Percentiles rank a stretch among this genome's conserved stretches.
These are phyloP conservation scores for Triplophysa rosa DNA, from an alignment of 2,113 vertebrate genomes.

Conservation along the genomic window DNA sequence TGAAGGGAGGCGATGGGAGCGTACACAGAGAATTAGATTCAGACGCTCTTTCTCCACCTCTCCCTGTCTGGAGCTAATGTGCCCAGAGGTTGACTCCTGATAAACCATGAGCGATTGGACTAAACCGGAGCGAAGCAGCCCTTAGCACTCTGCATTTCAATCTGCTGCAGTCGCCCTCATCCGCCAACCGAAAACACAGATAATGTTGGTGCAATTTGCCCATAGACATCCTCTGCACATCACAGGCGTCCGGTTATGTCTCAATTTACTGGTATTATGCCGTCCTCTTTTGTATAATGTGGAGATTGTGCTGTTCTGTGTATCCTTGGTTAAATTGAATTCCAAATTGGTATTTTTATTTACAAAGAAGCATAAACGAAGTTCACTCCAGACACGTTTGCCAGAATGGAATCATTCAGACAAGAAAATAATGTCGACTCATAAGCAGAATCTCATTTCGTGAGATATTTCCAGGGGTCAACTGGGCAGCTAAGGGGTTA, in stretches of 20 bases:
- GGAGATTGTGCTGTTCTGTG: neutral
- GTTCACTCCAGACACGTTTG: slow-evolving; percentile 16
- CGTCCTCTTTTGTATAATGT: neutral
- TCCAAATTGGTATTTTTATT: neutral
- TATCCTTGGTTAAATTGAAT: neutral
- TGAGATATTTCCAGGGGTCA: neutral
- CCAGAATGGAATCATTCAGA: neutral
- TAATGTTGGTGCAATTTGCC: slow-evolving; percentile 22
- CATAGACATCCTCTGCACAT: slow-evolving; percentile 9
- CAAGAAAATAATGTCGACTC: neutral
- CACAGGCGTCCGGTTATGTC: neutral
- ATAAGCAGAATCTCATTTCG: neutral
- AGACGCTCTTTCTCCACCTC: slow-evolving; percentile 42
- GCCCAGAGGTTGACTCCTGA: slow-evolving; percentile 22
- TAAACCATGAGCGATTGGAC: slow-evolving; percentile 34
- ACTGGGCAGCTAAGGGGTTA: neutral
- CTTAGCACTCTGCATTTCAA: slow-evolving; percentile 29
- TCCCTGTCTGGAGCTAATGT: slow-evolving; percentile 36
- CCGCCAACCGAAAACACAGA: slow-evolving; percentile 16
- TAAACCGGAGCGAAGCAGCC: slow-evolving; percentile 27
- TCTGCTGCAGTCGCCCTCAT: slow-evolving; percentile 1
- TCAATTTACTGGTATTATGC: slow-evolving; percentile 3
- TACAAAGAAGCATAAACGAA: neutral
- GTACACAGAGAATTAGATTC: slow-evolving; percentile 41
- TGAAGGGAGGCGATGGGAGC: slow-evolving; percentile 37